These are phyloP conservation scores for Adelognathus sp. DNA, from an alignment of 2,888 invertebrate species.

Conservation along the genomic window DNA sequence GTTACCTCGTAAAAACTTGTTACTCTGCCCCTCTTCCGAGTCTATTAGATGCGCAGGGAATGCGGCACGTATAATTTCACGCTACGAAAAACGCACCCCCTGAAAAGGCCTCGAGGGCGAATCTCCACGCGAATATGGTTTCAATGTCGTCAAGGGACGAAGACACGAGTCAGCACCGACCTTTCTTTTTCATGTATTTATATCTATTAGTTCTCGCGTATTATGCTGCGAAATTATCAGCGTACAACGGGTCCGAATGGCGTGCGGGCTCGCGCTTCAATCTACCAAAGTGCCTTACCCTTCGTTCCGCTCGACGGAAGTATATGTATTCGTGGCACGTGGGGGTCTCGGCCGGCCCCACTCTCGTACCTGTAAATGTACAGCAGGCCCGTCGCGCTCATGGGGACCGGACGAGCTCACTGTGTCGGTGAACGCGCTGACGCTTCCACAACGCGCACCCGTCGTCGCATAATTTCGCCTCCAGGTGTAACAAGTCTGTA, in stretches of 20 bases:
- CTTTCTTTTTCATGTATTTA: not conserved
- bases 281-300: constrained; percentile 73
- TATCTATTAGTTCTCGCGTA: not conserved
- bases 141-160: not conserved
- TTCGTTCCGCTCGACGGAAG: constrained; percentile 66
- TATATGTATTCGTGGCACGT: constrained; percentile 15
- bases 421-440: constrained; percentile 16
- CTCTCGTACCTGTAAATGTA: not conserved
- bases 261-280: constrained; percentile 73
- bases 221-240: constrained; percentile 40
- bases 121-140: constrained; percentile 14
- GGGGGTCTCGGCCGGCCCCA: constrained; percentile 37
- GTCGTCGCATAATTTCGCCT: constrained; percentile 48
- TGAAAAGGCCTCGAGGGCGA: not conserved
- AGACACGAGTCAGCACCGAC: not conserved
- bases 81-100: constrained; percentile 1
- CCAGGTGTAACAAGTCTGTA: constrained; percentile 58
- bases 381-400: not conserved
- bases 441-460: constrained; percentile 59
- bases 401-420: not conserved
- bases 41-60: constrained; percentile 2
- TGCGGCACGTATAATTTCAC: constrained; percentile 20
- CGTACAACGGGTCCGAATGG: constrained; percentile 62
- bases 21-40: not conserved
- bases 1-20: not conserved